Base-by-base conservation (phyloP, 2,797 vertebrate species). In the Melanogrammus aeglefinus region DNA sequence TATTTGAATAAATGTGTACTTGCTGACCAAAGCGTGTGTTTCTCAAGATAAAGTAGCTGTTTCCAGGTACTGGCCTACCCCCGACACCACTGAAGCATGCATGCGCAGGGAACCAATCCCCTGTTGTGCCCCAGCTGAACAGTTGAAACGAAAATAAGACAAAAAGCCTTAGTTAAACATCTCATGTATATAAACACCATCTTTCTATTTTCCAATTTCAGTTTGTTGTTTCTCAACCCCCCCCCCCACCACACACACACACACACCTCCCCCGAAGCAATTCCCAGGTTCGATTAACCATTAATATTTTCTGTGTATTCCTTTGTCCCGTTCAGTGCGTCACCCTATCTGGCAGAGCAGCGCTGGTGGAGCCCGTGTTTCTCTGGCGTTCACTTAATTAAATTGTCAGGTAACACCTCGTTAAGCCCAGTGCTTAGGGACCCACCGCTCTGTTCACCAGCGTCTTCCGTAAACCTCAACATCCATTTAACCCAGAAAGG, bases 321-420 rank as follows among this genome's bases (percentile, higher is more conserved):
- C 14, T 75, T 57, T 63, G n/a, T 24, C 3, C n/a, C 85, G 81
- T 89, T 88, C 77, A 57, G 29, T 16, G 57, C 27, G 73, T 57
- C 79, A 78, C 75, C 80, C 76, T 63, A 35, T 73, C 77, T 79
- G 84, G 84, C 86, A 82, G 74, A 44, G 41, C 72, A 76, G 80
- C 84, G 79, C 80, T n/a, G 6, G 9, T 47, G 78, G 84, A 90
- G 77, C 85, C 80, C 75, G 16, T 12, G 63, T 84, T 83, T 70
- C 74, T 57, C 9, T 31, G 74, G 78, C 83, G 88, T 84, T 82
- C 87, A 88, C 82, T 81, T 91, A 90, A 94, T 94, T 92, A 92
- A 82, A 86, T 78, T 93, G 88, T 92, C 89, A 91, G 80, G 47
- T 77, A 83, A 81, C 80, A 87, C 83, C 88, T 91, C 47, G 88